A percentile compares a stretch with the other conserved stretches of the same genome.
phyloP scores from a whole-genome alignment of 2,888 invertebrate species.

The Phortica magna region DNA sequence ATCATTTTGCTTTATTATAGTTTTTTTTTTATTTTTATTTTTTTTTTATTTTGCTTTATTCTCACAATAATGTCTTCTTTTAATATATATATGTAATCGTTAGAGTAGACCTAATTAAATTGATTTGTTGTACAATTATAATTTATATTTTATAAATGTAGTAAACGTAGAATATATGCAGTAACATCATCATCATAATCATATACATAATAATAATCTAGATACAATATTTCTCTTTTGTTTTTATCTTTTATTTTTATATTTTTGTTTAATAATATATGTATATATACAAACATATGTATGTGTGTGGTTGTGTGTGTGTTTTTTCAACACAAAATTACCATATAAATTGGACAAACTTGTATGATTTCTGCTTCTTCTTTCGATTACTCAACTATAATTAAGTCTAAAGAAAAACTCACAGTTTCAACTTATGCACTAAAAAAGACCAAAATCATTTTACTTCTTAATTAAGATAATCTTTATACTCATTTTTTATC shows the following conservation, averaged over 20 bases:
- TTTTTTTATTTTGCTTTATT: background rate
- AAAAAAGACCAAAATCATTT: background rate
- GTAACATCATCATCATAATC: slow-evolving; percentile 12
- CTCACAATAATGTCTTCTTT: slow-evolving; percentile 11
- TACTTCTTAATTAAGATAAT: background rate
- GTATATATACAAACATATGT: background rate
- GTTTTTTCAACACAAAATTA: too few relatives aligned
- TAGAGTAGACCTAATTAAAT: background rate
- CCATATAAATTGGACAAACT: too few relatives aligned
- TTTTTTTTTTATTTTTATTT: background rate
- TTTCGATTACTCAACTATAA: background rate
- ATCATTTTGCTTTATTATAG: background rate
- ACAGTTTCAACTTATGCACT: background rate
- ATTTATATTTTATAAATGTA: slow-evolving; percentile 63
- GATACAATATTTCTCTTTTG: slow-evolving; percentile 43
- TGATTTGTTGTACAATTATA: background rate
- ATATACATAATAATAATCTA: slow-evolving; percentile 1
- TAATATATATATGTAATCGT: background rate
- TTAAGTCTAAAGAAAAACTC: background rate
- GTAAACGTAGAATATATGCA: slow-evolving; percentile 60
- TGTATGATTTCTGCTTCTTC: too few relatives aligned
- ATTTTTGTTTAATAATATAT: slow-evolving; percentile 48
- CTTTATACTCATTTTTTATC: background rate
- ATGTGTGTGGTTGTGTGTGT: background rate
- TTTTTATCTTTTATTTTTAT: slow-evolving; percentile 41